These are phyloP conservation scores for Mycteria americana DNA, from an alignment of 2,797 vertebrate genomes.

Conservation along the genomic window DNA sequence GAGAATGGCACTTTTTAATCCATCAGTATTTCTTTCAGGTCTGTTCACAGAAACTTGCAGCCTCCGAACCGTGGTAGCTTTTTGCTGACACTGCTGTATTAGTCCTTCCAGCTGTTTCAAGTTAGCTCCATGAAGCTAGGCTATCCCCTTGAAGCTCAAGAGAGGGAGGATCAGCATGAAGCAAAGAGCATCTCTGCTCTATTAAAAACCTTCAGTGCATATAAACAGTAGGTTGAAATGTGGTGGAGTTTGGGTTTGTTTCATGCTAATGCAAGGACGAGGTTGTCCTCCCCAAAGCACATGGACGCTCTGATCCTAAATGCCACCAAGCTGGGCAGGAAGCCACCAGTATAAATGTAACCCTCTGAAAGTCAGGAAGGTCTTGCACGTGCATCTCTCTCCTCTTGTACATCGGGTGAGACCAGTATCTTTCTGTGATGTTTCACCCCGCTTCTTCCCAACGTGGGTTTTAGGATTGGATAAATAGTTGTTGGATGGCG, in stretches of 20 bases:
- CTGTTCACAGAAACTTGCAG: neutral
- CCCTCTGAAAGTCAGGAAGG: neutral
- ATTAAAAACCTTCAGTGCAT: neutral
- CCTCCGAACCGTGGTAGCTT: neutral
- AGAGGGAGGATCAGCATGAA: neutral
- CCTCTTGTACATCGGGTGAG: too few species aligned
- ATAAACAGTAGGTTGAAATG: neutral
- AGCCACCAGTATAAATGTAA: neutral
- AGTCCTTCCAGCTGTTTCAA: neutral
- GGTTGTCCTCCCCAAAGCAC: neutral
- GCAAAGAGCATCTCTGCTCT: neutral
- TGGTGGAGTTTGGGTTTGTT: neutral
- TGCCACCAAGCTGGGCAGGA: neutral
- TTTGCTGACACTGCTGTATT: fast-evolving
- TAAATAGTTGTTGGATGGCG: neutral
- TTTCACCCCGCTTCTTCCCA: neutral
- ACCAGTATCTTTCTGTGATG: neutral
- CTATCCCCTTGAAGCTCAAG: neutral
- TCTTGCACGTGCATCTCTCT: fast-evolving
- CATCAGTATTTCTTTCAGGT: neutral
- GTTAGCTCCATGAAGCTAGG: neutral
- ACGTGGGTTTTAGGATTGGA: neutral
- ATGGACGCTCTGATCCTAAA: neutral
- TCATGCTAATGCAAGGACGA: neutral
- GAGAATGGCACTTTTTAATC: neutral